These are phyloP conservation scores for Vultur gryphus DNA, from an alignment of 2,797 vertebrate genomes.

Conservation along the genomic window DNA sequence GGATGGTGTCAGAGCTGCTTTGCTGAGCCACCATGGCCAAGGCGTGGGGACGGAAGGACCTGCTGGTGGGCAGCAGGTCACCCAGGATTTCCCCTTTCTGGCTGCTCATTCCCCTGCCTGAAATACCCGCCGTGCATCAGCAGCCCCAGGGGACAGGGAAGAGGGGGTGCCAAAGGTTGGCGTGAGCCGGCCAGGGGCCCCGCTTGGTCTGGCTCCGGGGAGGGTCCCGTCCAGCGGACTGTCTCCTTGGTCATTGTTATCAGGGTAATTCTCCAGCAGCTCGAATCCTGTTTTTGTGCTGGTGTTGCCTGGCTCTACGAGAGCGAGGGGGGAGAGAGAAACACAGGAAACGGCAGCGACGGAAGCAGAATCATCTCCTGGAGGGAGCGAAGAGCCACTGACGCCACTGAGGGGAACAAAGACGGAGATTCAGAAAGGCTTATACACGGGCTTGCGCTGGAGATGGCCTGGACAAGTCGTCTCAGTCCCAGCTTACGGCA, in stretches of 20 bases:
- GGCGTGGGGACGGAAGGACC: background rate
- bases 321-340: conserved; percentile 41
- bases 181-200: background rate
- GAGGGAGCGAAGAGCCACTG: conserved; percentile 46
- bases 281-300: conserved; percentile 69
- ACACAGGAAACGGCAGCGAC: conserved; percentile 58
- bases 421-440: conserved; percentile 24
- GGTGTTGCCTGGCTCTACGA: conserved; percentile 33
- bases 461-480: background rate
- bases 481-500: background rate
- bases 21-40: background rate
- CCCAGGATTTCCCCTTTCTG: background rate
- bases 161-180: background rate
- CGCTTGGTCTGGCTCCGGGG: background rate
- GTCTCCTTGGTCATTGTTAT: conserved; percentile 63
- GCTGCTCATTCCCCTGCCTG: background rate
- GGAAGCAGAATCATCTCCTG: conserved; percentile 67
- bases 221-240: background rate
- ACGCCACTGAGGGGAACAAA: conserved; percentile 49
- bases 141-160: background rate
- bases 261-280: conserved; percentile 43
- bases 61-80: background rate
- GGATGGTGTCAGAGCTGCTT: background rate
- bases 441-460: background rate
- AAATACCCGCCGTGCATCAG: rapidly evolving